Base-by-base conservation (phyloP, 2,797 vertebrate genomes). In the Bradypodion pumilum region DNA sequence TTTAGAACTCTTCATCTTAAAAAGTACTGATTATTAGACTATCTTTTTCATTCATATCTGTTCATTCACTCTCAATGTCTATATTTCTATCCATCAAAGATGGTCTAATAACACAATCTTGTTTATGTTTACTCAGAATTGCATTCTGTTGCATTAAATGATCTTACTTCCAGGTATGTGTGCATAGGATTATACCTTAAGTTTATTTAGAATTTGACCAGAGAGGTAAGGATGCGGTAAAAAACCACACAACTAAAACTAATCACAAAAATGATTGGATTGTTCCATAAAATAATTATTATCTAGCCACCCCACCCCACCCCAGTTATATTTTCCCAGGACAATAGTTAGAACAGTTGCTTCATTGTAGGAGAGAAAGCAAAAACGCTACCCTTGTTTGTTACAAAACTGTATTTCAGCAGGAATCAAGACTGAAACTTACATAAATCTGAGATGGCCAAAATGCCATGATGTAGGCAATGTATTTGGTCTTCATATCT, bases 11-110 rank as follows among this genome's bases (percentile, higher is more conserved):
- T 80, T 76, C 83, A 91, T 56, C 86, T 90, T 78, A 52, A 86
- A 66, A 89, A 85, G 70, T 0, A 7, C 29, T 87, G 86, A 74
- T 89, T 90, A 12, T 5, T 87, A 89, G 88, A 88, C 80, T 80
- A 70, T 84, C 81, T 80, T 86, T 93, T 94, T 86, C 66, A 60
- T 60, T 46, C 65, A 80, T 76, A 46, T 29, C 75, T 32, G 46
- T 19, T 85, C 66, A 66, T 27, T 42, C 56, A n/a, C n/a, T 5
- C 72, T 62, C 40, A 35, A 44, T 23, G 80, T 88, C 80, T 82
- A 59, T 32, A 80, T 0, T 0, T 62, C 69, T 37, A 62, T 19
- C 68, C 66, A 86, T 84, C 65, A 85, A 69, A 29, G 72, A 52
- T 69, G 74, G 80, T 25, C 44, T 52, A 73, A 44, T 25, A 40